Evolutionary conservation across 2,888 invertebrate species (phyloP), one percentile per base, ranked within the genome.

Genomic region (Neria commutata): DNA sequence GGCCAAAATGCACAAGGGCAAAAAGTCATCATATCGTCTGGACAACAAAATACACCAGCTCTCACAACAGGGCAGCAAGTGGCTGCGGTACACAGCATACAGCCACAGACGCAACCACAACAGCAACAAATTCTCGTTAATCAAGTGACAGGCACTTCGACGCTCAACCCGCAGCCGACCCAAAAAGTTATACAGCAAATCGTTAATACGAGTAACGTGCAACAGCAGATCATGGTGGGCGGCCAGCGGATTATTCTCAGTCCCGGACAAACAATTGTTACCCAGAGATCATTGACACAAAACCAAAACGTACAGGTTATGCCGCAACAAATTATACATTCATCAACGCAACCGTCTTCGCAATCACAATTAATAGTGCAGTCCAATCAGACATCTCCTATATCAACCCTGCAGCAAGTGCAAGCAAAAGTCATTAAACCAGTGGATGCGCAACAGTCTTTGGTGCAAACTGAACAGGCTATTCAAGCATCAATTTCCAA

Each of bases 141-240:
- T 66, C 78, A 67, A 63, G 49, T 56, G n/a, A n/a, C n/a, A n/a
- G n/a, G 16, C 42, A 17, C 17, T 24, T 16, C 52, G 37, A 23
- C 47, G 24, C 55, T 16, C 52, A 56, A 61, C n/a, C 25, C 11
- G 42, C 53, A 53, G 29, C 61, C 62, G 1, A 74, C 81, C 5
- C 81, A 81, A 60, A 81, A 82, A 59, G 81, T 80, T 29, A 78
- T 82, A 60, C 82, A 82, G 65, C 81, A 82, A 65, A 79, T 81
- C 61, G 79, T 82, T 6, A 80, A 81, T 58, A 77, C 81, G 0
- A 81, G 81, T 58, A 82, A 78, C 63, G 76, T 79, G 16, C 80
- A 80, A 54, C 82, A 82, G 58, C 82, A 82, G 62, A 80, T 82
- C 58, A 74, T 82, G 51, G 75, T 82, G 62, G 82, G 81, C 23